Percentiles rank a stretch among this genome's conserved stretches.
phyloP scores from a whole-genome alignment of 2,113 vertebrate species.

The Galeopterus variegatus region DNA sequence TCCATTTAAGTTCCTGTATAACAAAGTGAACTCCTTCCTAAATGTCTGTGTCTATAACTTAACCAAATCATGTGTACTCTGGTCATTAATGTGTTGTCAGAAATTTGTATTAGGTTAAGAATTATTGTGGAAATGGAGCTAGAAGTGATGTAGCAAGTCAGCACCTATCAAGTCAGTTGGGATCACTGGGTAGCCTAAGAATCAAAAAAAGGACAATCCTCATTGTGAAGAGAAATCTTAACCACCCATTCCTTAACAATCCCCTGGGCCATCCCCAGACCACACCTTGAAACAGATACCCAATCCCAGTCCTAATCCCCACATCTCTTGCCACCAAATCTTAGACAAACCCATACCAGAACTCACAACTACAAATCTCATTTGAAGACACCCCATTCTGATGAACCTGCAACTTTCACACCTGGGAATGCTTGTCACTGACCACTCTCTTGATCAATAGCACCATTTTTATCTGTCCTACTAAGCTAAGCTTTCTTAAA shows the following conservation, averaged over 20 bases:
- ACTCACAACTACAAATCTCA: background rate
- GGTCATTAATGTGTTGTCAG: background rate
- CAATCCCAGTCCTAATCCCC: background rate
- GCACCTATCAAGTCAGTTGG: background rate
- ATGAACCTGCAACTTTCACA: background rate
- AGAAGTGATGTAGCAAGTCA: constrained; percentile 20
- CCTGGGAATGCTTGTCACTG: background rate
- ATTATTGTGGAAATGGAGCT: constrained; percentile 20
- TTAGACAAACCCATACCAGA: background rate
- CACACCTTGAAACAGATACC: background rate
- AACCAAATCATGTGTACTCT: background rate
- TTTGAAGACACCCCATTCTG: background rate
- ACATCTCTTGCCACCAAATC: background rate
- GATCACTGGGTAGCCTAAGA: background rate
- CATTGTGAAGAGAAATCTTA: background rate
- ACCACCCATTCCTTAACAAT: background rate
- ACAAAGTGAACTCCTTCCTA: background rate
- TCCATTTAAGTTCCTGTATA: background rate
- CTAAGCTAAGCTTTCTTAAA: background rate
- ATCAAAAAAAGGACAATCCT: background rate
- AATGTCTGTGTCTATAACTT: background rate
- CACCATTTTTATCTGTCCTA: background rate
- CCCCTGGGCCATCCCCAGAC: background rate
- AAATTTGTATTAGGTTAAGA: constrained; percentile 49
- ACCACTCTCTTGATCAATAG: background rate